phyloP scores from a whole-genome alignment of 2,888 invertebrate species.

The Napeogenes sylphis region DNA sequence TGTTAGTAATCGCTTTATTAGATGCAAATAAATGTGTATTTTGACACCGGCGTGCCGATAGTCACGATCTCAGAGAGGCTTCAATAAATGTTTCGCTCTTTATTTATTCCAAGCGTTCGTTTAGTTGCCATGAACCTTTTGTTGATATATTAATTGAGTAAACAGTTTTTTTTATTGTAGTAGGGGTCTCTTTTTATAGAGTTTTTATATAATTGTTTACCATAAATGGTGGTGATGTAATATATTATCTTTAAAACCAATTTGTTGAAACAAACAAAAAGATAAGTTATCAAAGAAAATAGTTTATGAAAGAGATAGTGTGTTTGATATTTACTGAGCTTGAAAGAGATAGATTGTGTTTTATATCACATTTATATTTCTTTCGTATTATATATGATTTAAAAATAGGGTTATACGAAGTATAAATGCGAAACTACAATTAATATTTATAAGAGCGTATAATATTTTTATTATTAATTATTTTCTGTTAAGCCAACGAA shows the following conservation, averaged over 20 bases:
- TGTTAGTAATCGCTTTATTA: constrained; percentile 63
- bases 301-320: constrained; percentile 28
- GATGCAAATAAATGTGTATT: constrained; percentile 54
- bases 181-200: background rate
- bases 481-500: no score
- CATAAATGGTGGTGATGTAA: constrained; percentile 29
- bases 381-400: background rate
- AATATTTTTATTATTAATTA: no score
- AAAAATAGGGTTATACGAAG: background rate
- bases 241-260: constrained; percentile 27
- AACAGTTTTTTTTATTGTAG: background rate
- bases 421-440: no score
- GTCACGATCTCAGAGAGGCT: constrained; percentile 33
- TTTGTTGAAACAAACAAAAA: constrained; percentile 31
- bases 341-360: constrained; percentile 19
- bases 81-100: constrained; percentile 12
- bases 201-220: background rate
- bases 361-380: background rate
- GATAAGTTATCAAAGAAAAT: constrained; percentile 30
- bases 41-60: constrained; percentile 39
- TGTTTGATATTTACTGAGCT: constrained; percentile 5
- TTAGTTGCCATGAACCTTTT: background rate
- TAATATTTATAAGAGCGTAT: no score
- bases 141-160: background rate
- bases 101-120: background rate